A percentile compares a stretch with the other conserved stretches of the same genome.
phyloP scores from a whole-genome alignment of 2,888 invertebrate species.

The Mantis religiosa region DNA sequence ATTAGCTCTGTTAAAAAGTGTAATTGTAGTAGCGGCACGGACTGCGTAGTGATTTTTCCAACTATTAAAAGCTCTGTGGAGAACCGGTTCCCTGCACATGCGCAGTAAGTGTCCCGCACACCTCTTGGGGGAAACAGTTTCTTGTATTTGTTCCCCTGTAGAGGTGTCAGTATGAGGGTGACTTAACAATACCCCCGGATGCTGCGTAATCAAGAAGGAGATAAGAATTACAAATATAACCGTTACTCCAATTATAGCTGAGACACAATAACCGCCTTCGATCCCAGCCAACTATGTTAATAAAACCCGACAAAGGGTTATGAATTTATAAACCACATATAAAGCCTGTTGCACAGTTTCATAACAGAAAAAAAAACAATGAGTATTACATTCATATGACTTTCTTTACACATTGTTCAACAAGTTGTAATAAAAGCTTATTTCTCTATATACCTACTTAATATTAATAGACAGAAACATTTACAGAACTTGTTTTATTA shows the following conservation, averaged over 20 bases:
- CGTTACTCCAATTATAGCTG: not conserved
- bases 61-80: not conserved
- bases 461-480: too few species aligned
- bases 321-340: too few species aligned
- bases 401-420: too few species aligned
- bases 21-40: not conserved
- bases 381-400: too few species aligned
- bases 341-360: too few species aligned
- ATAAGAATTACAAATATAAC: not conserved
- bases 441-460: too few species aligned
- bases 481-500: too few species aligned
- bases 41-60: not conserved
- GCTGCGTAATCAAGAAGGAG: not conserved
- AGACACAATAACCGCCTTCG: not conserved
- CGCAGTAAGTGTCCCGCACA: not conserved
- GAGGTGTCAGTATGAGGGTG: not conserved
- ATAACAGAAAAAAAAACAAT: too few species aligned
- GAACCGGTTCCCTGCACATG: not conserved
- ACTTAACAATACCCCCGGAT: not conserved
- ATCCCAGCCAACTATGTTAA: too few species aligned
- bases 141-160: not conserved
- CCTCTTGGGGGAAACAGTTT: not conserved
- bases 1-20: not conserved
- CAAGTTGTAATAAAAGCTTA: too few species aligned
- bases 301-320: too few species aligned